Base-by-base conservation (phyloP, 2,888 invertebrate species). In the Tipula helvola region DNA sequence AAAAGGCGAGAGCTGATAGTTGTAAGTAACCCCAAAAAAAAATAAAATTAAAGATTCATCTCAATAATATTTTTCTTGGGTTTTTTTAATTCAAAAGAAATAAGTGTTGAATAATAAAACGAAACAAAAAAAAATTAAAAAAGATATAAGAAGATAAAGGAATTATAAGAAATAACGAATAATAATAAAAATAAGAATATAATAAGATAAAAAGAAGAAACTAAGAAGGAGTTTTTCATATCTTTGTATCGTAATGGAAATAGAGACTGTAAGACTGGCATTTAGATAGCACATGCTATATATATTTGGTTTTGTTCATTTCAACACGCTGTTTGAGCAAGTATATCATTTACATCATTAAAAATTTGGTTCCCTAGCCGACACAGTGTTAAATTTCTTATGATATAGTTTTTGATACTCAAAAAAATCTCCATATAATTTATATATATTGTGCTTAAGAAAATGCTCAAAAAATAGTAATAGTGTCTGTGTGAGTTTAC, bases 241-340 rank as follows among this genome's bases (percentile, higher is more conserved):
- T 91, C 91, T 89, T 89, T 89, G 90, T 90, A 91, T 91, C 91
- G 91, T 91, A 91, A 91, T 91, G 91, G 91, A 91, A 91, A 91
- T 91, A 91, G 91, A 91, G 91, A 91, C 91, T 90, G 90, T 90
- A 90, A 91, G 91, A 90, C 91, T 91, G 91, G 91, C 90, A 85
- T 85, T 39, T 42, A 85, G 85, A 85, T 85, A 85, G 85, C 85
- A 85, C 85, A 85, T 44, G 44, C 85, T 85, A 85, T 85, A 18
- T 18, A 42, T 44, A 42, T 42, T 42, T 85, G 10, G 39, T 85
- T 85, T 85, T 42, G 41, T 85, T 85, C 36, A 7, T 16, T 84
- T 84, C n/a, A 39, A 41, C 41, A 84, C 41, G 16, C 18, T 71
- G 12, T 8, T 8, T 71, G 71, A n/a, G 28, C 16, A 5, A 5